Evolutionary conservation across 2,888 invertebrate species (phyloP), one percentile per base, ranked within the genome.

Genomic region (Glyphotaelius pellucidus): DNA sequence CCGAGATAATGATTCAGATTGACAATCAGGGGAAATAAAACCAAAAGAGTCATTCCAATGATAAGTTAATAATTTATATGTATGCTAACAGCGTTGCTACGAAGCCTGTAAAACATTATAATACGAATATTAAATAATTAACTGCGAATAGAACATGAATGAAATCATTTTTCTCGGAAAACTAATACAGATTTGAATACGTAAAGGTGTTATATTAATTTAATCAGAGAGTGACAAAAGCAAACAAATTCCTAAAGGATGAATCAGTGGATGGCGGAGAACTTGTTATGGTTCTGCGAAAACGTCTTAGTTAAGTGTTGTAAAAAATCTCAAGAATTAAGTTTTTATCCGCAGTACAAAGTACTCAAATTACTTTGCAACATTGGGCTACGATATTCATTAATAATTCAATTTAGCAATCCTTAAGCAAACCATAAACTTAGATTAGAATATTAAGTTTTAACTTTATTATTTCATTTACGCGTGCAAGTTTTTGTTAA

Each of bases 1-100:
- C 81, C 31, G 81, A 83, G 32, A 83, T 83, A 83, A 67, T n/a
- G 67, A 67, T 81, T 81, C 81, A 81, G 32, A 81, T 32, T 81
- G 32, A 15, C 81, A 32, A 81, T 31, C 81, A 31, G 12, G 81
- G 81, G 67, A 67, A 67, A 67, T 67, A 67, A 67, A 67, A 25
- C 25, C 67, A 67, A 52, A 52, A 67, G 67, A 67, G 67, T 67
- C 25, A 67, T 67, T 67, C 67, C n/a, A 67, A 67, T 67, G 67
- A 67, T 67, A 67, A 67, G 67, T 67, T 67, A 25, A 67, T 25
- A 67, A 42, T 42, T 42, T 42, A 42, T 42, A 67, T 67, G 19
- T 19, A 67, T 67, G 67, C 52, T 52, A 67, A 67, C 19, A 67
- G 67, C 25, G 67, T 67, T 67, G 67, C 67, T 25, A 67, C n/a